phyloP scores from a whole-genome alignment of 2,797 vertebrate species.

The Delichon dasypus region DNA sequence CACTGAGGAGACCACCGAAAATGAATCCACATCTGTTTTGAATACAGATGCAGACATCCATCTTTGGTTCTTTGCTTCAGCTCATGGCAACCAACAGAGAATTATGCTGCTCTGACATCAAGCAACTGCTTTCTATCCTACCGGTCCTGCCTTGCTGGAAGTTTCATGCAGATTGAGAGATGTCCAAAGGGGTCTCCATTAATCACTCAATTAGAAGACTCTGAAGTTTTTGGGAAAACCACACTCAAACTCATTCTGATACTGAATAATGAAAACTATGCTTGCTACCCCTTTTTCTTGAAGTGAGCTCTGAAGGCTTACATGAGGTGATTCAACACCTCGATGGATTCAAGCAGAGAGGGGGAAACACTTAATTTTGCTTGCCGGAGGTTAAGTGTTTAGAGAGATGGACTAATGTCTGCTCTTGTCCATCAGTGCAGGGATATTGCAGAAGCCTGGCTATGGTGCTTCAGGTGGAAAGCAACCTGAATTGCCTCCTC shows the following conservation, averaged over 20 bases:
- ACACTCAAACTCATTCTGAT: background rate
- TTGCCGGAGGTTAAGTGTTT: background rate
- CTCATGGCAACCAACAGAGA: background rate
- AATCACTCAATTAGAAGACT: background rate
- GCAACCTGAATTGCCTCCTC: background rate
- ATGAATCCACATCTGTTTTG: background rate
- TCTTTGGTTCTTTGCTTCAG: background rate
- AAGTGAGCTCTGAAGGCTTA: background rate
- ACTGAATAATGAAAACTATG: background rate
- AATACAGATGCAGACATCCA: background rate
- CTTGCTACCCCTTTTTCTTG: background rate
- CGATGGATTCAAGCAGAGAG: background rate
- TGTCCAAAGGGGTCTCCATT: background rate
- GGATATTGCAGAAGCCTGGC: background rate
- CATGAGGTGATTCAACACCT: background rate
- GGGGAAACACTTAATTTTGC: background rate
- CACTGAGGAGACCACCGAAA: background rate
- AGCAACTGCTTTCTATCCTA: background rate
- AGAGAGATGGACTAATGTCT: background rate
- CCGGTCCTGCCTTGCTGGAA: background rate
- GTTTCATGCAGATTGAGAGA: background rate
- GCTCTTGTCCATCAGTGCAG: background rate
- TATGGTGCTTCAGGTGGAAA: background rate
- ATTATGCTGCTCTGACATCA: background rate
- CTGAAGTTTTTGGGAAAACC: background rate